Conservation (phyloP, 2,888 invertebrate genomes). For the Notocelia uddmanniana region DNA sequence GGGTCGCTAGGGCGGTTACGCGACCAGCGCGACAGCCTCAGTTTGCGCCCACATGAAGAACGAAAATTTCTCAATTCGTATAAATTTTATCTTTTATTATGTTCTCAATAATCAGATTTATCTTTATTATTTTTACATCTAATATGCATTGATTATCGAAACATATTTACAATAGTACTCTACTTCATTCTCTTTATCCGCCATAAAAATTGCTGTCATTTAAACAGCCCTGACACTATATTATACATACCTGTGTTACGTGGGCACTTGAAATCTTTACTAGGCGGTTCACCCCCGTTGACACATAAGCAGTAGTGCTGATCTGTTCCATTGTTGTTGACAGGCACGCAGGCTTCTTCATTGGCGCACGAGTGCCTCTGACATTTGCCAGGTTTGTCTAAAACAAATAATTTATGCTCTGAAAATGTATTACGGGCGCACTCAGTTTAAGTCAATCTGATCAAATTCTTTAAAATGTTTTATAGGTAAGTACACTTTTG, state of each 20-base stretch:
- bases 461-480: not conserved
- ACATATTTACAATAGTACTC: not conserved
- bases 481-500: too few species aligned
- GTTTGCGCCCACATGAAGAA: too few species aligned
- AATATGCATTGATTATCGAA: not conserved
- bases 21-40: too few species aligned
- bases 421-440: not conserved
- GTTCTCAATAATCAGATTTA: not conserved
- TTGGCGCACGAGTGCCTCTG: constrained; percentile 82
- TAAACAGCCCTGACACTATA: not conserved
- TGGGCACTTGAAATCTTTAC: constrained; percentile 86
- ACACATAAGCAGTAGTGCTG: constrained; percentile 88
- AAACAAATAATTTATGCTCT: constrained; percentile 48
- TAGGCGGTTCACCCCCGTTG: constrained; percentile 87
- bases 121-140: not conserved
- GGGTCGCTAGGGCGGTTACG: too few species aligned
- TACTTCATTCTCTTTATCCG: not conserved
- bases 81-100: too few species aligned
- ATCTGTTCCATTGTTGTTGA: constrained; percentile 60
- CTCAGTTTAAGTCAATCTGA: not conserved
- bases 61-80: too few species aligned
- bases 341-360: constrained; percentile 85
- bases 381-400: constrained; percentile 75
- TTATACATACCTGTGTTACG: constrained; percentile 84
- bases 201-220: not conserved